These are phyloP conservation scores for Brachionus manjavacas DNA, from an alignment of 1,140 invertebrate genomes.

Conservation along the genomic window DNA sequence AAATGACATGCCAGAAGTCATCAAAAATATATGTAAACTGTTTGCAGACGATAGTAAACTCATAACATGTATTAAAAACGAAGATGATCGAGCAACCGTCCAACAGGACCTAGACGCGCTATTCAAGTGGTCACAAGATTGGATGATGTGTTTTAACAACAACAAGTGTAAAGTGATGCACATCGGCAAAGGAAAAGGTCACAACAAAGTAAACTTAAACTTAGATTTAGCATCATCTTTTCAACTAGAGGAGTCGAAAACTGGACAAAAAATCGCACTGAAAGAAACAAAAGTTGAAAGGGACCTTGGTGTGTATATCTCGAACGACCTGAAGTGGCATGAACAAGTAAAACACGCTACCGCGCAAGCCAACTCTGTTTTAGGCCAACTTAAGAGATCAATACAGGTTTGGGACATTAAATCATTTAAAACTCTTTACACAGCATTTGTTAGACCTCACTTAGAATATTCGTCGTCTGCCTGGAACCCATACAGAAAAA, in stretches of 20 bases:
- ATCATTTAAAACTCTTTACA: no score
- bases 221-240: no score
- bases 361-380: no score
- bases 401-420: no score
- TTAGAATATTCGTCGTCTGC: no score
- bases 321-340: not conserved
- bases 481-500: not conserved
- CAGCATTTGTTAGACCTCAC: no score
- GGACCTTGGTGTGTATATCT: not conserved
- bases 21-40: conserved; percentile 43
- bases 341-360: no score
- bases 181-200: not conserved
- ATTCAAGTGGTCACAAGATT: not conserved
- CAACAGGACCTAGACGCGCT: not conserved
- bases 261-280: no score
- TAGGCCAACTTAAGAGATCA: no score
- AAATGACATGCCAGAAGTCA: conserved; percentile 28
- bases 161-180: not conserved
- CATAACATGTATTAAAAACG: not conserved
- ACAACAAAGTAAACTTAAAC: no score
- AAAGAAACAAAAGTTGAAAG: not conserved
- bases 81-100: not conserved
- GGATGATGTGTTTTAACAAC: not conserved
- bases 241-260: no score
- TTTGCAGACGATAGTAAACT: conserved; percentile 6